Conservation (phyloP, 2,888 invertebrate genomes). For the Leucania comma region DNA sequence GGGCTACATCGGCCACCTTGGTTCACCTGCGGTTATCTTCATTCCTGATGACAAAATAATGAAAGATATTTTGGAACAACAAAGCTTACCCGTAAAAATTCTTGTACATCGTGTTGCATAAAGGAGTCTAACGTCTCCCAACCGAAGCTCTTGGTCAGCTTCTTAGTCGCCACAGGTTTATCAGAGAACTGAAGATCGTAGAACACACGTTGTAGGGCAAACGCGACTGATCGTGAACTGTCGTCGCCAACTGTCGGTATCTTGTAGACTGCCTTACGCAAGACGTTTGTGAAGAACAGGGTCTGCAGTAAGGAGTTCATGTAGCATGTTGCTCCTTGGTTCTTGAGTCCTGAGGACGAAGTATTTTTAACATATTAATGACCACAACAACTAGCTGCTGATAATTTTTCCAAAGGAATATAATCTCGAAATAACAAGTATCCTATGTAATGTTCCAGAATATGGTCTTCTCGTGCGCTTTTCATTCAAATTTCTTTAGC, state of each 20-base stretch:
- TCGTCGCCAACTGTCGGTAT: slow-evolving; percentile 99
- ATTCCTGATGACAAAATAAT: not conserved
- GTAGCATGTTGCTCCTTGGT: slow-evolving; percentile 99
- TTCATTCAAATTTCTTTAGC: no score
- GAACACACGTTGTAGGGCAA: slow-evolving; percentile 99
- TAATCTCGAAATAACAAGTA: no score
- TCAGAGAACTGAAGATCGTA: slow-evolving; percentile 99
- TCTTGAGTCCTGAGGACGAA: slow-evolving; percentile 94
- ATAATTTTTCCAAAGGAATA: no score
- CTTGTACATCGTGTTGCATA: slow-evolving; percentile 99
- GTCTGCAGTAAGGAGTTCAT: slow-evolving; percentile 99
- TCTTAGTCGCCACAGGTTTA: slow-evolving; percentile 99
- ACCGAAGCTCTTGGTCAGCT: slow-evolving; percentile 99
- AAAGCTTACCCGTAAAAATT: slow-evolving; percentile 93
- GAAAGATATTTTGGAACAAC: not conserved
- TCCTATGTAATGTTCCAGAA: no score
- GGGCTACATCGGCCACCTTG: no score
- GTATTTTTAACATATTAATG: not conserved
- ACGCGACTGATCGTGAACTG: slow-evolving; percentile 95
- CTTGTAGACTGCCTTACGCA: slow-evolving; percentile 98
- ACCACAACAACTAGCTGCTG: no score
- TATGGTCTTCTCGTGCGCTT: no score
- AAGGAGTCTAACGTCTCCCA: slow-evolving; percentile 99
- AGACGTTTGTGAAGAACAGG: slow-evolving; percentile 98
- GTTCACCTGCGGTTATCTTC: no score